A percentile compares a stretch with the other conserved stretches of the same genome.
Conservation (phyloP, 2,113 vertebrate species). For the Mustelus asterias region DNA sequence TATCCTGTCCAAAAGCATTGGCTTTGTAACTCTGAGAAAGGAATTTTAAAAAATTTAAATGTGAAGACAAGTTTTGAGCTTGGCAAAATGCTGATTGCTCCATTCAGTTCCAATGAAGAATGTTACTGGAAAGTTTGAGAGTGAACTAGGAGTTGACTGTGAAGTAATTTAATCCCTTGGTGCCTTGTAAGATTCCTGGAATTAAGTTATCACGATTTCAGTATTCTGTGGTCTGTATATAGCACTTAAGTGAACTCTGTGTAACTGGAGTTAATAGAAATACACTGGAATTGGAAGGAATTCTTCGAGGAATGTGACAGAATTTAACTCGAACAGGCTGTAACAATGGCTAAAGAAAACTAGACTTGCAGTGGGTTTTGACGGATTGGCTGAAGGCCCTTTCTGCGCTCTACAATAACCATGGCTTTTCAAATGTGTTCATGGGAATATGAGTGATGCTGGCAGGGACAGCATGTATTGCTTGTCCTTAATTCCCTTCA, state of each 20-base stretch:
- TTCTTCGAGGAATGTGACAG: neutral
- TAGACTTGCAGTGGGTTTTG: neutral
- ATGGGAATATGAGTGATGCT: too few species aligned
- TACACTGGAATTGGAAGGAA: neutral
- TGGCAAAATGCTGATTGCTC: neutral
- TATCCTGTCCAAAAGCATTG: too few species aligned
- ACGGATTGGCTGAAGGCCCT: neutral
- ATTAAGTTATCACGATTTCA: neutral
- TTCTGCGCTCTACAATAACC: too few species aligned
- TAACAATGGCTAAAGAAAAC: neutral
- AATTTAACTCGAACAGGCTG: neutral
- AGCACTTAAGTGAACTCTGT: neutral
- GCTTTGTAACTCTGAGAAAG: too few species aligned
- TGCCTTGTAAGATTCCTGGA: neutral
- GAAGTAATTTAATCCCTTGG: neutral
- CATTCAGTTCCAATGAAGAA: neutral
- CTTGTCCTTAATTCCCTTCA: too few species aligned
- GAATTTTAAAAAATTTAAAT: too few species aligned
- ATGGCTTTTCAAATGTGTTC: too few species aligned
- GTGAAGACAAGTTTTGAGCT: neutral
- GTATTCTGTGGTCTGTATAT: neutral
- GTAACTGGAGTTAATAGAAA: neutral
- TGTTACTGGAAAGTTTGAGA: neutral
- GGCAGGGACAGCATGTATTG: too few species aligned
- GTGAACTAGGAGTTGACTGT: neutral